phyloP scores from a whole-genome alignment of 2,113 vertebrate genomes.

The Cyprinus carpio region DNA sequence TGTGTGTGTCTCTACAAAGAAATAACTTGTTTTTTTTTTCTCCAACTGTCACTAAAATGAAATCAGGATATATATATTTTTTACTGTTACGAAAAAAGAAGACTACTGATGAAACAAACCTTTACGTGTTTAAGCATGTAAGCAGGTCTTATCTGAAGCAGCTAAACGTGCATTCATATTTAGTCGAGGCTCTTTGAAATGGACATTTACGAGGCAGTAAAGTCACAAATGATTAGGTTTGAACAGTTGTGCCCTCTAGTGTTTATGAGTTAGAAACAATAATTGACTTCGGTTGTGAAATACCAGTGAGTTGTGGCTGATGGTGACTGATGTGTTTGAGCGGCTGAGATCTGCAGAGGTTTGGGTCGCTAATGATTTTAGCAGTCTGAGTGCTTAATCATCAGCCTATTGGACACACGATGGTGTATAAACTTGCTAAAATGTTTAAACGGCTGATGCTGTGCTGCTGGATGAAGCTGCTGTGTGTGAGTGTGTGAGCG shows the following conservation, averaged over 20 bases:
- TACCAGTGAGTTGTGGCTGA: background rate
- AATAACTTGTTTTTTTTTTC: too few relatives aligned
- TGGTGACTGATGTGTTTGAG: background rate
- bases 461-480: background rate
- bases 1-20: background rate
- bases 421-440: background rate
- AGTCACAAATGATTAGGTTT: background rate
- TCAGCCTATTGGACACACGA: background rate
- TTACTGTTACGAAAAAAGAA: background rate
- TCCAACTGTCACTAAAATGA: background rate
- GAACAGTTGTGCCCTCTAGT: constrained; percentile 1
- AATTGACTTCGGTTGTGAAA: background rate
- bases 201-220: background rate
- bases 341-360: background rate
- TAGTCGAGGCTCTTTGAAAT: background rate
- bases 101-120: too few relatives aligned
- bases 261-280: background rate
- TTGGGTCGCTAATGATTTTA: background rate
- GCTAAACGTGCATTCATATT: background rate
- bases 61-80: background rate
- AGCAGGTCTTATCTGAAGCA: background rate
- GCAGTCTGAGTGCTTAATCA: background rate
- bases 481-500: background rate
- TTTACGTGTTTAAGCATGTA: background rate
- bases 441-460: background rate